Conservation (phyloP, 2,113 vertebrate genomes). For the Siphamia tubifer region DNA sequence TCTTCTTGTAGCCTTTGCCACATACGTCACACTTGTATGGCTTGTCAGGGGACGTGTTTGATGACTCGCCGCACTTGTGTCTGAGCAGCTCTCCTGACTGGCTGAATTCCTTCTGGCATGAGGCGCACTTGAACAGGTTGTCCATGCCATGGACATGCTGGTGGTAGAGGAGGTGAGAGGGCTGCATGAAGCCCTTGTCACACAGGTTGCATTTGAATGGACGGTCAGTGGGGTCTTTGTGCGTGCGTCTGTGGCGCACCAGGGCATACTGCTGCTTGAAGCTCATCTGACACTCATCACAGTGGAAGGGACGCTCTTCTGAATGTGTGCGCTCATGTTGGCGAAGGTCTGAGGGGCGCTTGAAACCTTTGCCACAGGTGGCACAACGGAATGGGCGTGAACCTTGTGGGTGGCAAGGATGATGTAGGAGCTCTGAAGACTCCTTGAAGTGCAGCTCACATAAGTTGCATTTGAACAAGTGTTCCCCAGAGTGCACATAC, state of each 20-base stretch:
- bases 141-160: constrained; percentile 96
- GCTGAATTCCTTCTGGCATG: constrained; percentile 96
- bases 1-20: constrained; percentile 95
- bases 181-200: constrained; percentile 96
- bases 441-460: constrained; percentile 98
- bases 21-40: constrained; percentile 96
- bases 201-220: constrained; percentile 94
- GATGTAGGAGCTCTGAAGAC: constrained; percentile 93
- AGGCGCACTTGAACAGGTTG: constrained; percentile 96
- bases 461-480: constrained; percentile 95
- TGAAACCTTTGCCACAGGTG: constrained; percentile 94
- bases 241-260: constrained; percentile 92
- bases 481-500: constrained; percentile 94
- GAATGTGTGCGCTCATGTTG: constrained; percentile 97
- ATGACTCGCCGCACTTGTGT: constrained; percentile 91
- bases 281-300: constrained; percentile 98
- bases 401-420: constrained; percentile 93
- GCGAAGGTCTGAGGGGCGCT: constrained; percentile 92
- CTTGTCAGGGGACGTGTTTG: constrained; percentile 82
- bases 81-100: constrained; percentile 93
- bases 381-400: constrained; percentile 94
- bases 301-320: constrained; percentile 97
- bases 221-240: constrained; percentile 85
- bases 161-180: constrained; percentile 94
- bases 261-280: constrained; percentile 97